These are phyloP conservation scores for Speoplatyrhinus poulsoni DNA, from an alignment of 2,113 vertebrate species.

Conservation along the genomic window DNA sequence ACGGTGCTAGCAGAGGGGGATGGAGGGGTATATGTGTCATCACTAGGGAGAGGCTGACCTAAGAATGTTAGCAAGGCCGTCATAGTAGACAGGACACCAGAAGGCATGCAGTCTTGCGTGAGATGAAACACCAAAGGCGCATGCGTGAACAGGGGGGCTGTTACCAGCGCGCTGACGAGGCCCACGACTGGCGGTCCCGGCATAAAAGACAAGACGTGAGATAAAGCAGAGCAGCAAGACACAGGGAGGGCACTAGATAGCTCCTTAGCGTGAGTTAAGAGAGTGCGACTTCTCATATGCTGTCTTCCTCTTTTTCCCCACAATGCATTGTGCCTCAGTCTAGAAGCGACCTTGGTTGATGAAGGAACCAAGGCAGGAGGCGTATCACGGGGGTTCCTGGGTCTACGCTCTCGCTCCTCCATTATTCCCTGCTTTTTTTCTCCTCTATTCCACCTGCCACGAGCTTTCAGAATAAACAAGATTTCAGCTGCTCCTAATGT, in stretches of 20 bases:
- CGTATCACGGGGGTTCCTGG: constrained; percentile 9
- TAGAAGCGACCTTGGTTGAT: constrained; percentile 7
- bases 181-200: constrained; percentile 29
- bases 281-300: constrained; percentile 22
- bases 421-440: background rate
- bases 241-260: constrained; percentile 19
- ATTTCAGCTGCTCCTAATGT: constrained; percentile 36
- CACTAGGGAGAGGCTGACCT: constrained; percentile 38
- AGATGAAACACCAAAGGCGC: constrained; percentile 29
- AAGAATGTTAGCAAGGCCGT: constrained; percentile 37
- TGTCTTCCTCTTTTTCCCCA: constrained; percentile 9
- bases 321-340: constrained; percentile 8
- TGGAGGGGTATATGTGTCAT: background rate
- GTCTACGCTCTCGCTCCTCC: background rate
- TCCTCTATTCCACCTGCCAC: constrained; percentile 25
- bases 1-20: constrained; percentile 16
- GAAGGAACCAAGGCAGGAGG: constrained; percentile 23
- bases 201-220: constrained; percentile 10
- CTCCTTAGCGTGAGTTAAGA: constrained; percentile 37
- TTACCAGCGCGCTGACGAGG: constrained; percentile 34
- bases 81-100: constrained; percentile 21
- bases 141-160: background rate
- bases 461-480: constrained; percentile 16
- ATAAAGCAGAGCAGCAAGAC: constrained; percentile 13
- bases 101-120: background rate